Evolutionary conservation across 2,888 invertebrate species (phyloP).

Genomic region (Stenolophus ochropezus): DNA sequence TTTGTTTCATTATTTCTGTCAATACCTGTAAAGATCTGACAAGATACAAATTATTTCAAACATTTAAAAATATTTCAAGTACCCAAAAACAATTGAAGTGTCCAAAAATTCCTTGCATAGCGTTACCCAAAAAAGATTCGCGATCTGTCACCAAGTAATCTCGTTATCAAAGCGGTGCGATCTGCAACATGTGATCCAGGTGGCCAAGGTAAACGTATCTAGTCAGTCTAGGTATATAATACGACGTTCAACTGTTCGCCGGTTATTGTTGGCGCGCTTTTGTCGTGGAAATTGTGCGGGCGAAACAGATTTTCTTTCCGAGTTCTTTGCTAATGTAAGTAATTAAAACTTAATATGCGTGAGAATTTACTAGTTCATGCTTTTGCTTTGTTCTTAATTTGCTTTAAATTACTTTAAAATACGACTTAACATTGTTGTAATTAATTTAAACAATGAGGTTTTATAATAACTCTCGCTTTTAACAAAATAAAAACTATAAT

Average conservation of each 20-base stretch:
- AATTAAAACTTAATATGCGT: not conserved
- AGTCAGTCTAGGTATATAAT: slow-evolving; percentile 32
- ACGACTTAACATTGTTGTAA: not conserved
- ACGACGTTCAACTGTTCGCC: slow-evolving; percentile 19
- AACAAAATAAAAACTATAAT: not conserved
- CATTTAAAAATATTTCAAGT: slow-evolving; percentile 1
- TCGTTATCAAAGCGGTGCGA: not conserved
- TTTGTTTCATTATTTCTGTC: no score
- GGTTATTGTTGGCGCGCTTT: slow-evolving; percentile 31
- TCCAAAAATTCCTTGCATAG: not conserved
- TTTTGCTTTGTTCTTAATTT: not conserved
- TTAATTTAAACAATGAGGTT: not conserved
- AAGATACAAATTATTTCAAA: no score
- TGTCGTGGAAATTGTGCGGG: slow-evolving; percentile 16
- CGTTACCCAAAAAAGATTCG: not conserved
- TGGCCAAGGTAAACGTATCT: slow-evolving; percentile 33
- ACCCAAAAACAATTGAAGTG: not conserved
- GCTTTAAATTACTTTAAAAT: not conserved
- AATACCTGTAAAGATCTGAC: no score
- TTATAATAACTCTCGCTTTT: not conserved
- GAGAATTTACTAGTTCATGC: not conserved
- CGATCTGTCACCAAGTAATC: not conserved
- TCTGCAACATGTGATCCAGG: slow-evolving; percentile 18
- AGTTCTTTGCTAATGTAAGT: not conserved
- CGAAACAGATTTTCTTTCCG: not conserved